Evolutionary conservation across 1,140 invertebrate species (phyloP), one percentile per base, ranked within the genome.

Genomic region (Psix sp.): DNA sequence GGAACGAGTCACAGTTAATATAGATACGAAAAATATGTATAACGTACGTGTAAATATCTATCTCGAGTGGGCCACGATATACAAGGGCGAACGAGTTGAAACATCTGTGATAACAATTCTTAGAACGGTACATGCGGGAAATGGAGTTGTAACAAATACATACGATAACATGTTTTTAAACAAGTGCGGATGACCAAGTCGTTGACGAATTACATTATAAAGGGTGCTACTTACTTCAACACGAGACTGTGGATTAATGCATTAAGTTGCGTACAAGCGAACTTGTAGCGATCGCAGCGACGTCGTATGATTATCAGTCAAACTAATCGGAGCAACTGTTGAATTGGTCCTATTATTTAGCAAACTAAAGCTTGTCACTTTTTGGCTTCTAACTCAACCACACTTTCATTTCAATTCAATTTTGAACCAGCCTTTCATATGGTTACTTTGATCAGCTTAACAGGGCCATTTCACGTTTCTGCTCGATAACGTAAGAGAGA

Each of bases 81-180:
- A 45, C 3, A 21, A 68, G 56, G 54, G 40, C 62, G 46, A 78
- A 76, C 74, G 80, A 84, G 83, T 80, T 77, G 70, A 86, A 85
- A 87, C 84, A 87, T 86, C 84, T 87, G 85, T 87, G 85, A 87
- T 87, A 87, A 84, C 72, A 72, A 79, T 82, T 78, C 80, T 80
- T 82, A 81, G 74, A 74, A 70, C 74, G 77, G 80, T 82, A 78
- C 79, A 81, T 74, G 78, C 65, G 3, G 13, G n/a, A 38, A 13
- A n/a, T 11, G 4, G 3, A 33, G 3, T 33, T 43, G 14, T 9
- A 56, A 43, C 14, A 59, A 17, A 31, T 11, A n/a, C n/a, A 24
- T 5, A 5, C 26, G 15, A 38, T 16, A 40, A 31, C n/a, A n/a
- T 29, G 26, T 29, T 29, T 24, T 3, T 2, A 2, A n/a, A 7